phyloP scores from a whole-genome alignment of 2,113 vertebrate genomes.

The Hassar affinis region DNA sequence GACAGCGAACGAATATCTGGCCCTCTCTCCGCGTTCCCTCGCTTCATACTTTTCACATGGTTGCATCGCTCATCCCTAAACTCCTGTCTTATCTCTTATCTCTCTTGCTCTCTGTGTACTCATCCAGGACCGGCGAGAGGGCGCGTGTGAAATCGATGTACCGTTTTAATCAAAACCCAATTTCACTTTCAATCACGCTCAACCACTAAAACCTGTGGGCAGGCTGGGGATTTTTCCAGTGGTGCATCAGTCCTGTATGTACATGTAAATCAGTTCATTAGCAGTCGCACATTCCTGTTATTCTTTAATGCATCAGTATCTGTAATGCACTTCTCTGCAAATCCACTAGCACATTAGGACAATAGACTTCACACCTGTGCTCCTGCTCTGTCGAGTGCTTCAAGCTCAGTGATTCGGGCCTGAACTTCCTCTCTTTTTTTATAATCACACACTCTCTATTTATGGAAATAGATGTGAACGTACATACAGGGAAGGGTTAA shows the following conservation, averaged over 20 bases:
- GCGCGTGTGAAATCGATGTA: conserved; percentile 42
- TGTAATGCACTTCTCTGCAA: background rate
- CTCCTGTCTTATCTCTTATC: conserved; percentile 47
- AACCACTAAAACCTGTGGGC: conserved; percentile 13
- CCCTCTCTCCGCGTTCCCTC: background rate
- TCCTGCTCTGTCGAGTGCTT: background rate
- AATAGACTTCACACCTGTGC: background rate
- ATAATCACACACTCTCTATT: conserved; percentile 38
- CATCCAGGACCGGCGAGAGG: conserved; percentile 18
- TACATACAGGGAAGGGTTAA: conserved; percentile 50
- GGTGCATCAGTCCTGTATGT: background rate
- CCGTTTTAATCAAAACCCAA: conserved; percentile 48
- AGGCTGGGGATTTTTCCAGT: background rate
- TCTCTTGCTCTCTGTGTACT: conserved; percentile 8
- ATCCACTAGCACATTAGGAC: background rate
- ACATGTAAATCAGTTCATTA: conserved; percentile 1
- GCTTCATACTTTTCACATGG: background rate
- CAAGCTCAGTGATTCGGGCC: background rate
- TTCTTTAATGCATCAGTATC: background rate
- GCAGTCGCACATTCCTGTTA: background rate
- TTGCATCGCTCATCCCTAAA: conserved; percentile 34
- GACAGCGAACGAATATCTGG: conserved; percentile 7
- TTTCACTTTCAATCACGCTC: conserved; percentile 40
- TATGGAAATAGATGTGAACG: conserved; percentile 46
- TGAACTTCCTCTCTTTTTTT: conserved; percentile 56